Percentiles rank a stretch among this genome's conserved stretches.
These are phyloP conservation scores for Oreochromis grahami DNA, from an alignment of 2,797 vertebrate genomes.

Conservation along the genomic window DNA sequence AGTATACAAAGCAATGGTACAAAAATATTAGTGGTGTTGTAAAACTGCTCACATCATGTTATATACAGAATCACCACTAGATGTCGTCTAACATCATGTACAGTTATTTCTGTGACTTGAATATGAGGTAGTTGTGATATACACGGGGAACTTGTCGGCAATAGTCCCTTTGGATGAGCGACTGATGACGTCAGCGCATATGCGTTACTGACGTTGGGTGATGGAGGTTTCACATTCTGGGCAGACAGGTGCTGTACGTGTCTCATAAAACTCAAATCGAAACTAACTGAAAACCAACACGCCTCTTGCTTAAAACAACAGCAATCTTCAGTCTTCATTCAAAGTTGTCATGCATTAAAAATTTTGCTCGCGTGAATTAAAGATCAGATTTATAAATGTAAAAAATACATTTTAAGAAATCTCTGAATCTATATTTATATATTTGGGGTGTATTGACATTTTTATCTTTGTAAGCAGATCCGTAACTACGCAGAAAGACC, in stretches of 20 bases:
- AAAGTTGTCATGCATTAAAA: not conserved
- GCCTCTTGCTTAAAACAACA: not conserved
- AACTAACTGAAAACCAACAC: not conserved
- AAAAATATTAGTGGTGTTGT: not conserved
- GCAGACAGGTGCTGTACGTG: not conserved
- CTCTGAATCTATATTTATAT: not conserved
- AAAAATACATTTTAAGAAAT: not conserved
- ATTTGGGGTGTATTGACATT: not conserved
- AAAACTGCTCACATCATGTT: not conserved
- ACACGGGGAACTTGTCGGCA: not conserved
- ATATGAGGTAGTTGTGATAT: not conserved
- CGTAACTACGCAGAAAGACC: not conserved
- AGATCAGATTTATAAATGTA: not conserved
- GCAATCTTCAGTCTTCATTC: not conserved
- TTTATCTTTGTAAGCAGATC: not conserved
- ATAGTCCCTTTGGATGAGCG: not conserved
- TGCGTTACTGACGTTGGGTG: not conserved
- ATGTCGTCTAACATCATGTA: constrained; percentile 30
- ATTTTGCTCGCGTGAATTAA: not conserved
- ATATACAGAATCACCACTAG: constrained; percentile 33
- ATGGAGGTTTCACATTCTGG: not conserved
- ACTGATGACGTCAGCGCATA: not conserved
- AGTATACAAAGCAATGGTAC: constrained; percentile 32
- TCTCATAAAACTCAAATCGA: not conserved
- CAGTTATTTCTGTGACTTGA: not conserved